Conservation (phyloP, 2,113 vertebrate genomes). For the Serilophus lunatus region DNA sequence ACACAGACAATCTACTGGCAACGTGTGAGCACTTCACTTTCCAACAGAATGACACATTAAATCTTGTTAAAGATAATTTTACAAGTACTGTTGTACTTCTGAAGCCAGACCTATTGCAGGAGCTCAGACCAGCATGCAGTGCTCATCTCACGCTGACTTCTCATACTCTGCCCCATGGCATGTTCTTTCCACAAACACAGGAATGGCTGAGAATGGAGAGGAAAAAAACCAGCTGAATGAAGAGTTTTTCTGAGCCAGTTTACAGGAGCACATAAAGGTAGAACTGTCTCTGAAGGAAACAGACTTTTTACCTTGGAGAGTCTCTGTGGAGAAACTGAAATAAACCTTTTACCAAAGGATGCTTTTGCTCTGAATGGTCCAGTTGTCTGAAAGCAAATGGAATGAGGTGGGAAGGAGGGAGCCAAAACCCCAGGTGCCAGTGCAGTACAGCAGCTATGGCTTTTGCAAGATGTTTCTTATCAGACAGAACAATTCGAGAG, state of each 20-base stretch:
- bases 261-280: background rate
- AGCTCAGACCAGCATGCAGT: background rate
- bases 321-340: slow-evolving; percentile 19
- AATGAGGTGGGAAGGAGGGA: background rate
- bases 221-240: background rate
- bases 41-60: background rate
- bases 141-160: background rate
- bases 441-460: background rate
- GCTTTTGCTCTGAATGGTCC: slow-evolving; percentile 16
- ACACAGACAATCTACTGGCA: background rate
- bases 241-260: background rate
- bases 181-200: slow-evolving; percentile 41
- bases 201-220: background rate
- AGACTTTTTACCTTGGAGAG: background rate
- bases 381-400: slow-evolving; percentile 13
- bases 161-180: background rate
- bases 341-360: slow-evolving; percentile 15
- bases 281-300: slow-evolving; percentile 1
- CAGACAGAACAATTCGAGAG: background rate
- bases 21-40: background rate
- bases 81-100: background rate
- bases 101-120: slow-evolving; percentile 15
- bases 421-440: background rate
- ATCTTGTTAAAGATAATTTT: slow-evolving; percentile 35
- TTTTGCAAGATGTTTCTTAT: background rate